A percentile compares a stretch with the other conserved stretches of the same genome.
phyloP scores from a whole-genome alignment of 2,113 vertebrate species.

The Pelmatolapia mariae region DNA sequence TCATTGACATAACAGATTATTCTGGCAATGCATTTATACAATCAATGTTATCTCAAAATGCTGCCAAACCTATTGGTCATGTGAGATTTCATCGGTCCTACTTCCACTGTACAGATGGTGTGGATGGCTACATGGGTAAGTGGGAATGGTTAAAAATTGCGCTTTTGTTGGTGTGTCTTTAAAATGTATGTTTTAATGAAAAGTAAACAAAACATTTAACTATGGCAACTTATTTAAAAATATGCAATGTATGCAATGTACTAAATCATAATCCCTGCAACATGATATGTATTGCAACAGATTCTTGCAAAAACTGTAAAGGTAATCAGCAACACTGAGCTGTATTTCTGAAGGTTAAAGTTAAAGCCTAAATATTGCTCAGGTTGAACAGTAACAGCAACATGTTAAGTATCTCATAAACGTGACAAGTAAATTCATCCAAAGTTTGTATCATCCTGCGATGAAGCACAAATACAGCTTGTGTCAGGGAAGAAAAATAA shows the following conservation, averaged over 20 bases:
- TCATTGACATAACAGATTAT: not conserved
- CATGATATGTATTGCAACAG: not conserved
- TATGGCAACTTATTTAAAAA: not conserved
- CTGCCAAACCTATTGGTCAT: not conserved
- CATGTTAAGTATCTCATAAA: not conserved
- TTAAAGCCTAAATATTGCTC: not conserved
- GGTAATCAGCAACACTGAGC: not conserved
- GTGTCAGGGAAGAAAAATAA: not conserved
- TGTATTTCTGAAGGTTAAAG: not conserved
- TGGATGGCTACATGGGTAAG: not conserved
- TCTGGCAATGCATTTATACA: not conserved
- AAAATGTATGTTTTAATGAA: not conserved
- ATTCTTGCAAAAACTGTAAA: not conserved
- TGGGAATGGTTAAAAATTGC: not conserved
- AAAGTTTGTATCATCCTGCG: not conserved
- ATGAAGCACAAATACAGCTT: not conserved
- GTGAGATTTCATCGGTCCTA: not conserved
- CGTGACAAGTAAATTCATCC: not conserved
- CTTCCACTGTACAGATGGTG: not conserved
- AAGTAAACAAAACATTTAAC: not conserved
- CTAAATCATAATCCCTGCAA: not conserved
- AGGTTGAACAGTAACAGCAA: not conserved
- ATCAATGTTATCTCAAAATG: not conserved
- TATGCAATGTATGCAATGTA: not conserved
- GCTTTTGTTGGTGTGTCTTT: not conserved